Conservation (phyloP, 2,113 vertebrate genomes). For the Clinocottus analis region DNA sequence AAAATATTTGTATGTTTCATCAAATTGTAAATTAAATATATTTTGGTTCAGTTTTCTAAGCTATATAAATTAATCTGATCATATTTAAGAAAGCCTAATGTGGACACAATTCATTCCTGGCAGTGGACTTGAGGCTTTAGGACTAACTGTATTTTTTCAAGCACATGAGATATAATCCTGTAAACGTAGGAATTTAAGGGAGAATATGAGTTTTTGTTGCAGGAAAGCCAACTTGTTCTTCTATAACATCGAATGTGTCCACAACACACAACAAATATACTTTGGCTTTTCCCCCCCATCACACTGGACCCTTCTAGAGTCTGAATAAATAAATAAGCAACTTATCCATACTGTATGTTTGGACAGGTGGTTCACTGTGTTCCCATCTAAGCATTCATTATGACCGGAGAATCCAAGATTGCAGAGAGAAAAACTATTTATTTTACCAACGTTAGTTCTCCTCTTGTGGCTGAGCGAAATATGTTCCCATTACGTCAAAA, state of each 20-base stretch:
- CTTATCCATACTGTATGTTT: slow-evolving; percentile 63
- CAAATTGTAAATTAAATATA: neutral
- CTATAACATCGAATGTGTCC: slow-evolving; percentile 31
- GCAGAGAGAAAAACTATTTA: slow-evolving; percentile 37
- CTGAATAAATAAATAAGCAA: slow-evolving; percentile 53
- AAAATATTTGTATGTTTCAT: neutral
- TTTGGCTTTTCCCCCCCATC: neutral
- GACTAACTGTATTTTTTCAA: neutral
- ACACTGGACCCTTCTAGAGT: slow-evolving; percentile 25
- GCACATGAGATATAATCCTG: neutral
- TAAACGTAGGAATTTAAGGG: neutral
- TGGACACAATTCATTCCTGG: neutral
- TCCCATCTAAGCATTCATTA: too few relatives aligned
- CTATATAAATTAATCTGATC: neutral
- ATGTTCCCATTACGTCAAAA: slow-evolving; percentile 66
- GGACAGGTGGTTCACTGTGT: slow-evolving; percentile 80
- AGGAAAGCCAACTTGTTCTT: slow-evolving; percentile 22
- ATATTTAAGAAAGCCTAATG: neutral
- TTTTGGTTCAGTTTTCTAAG: neutral
- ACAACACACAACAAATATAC: slow-evolving; percentile 27
- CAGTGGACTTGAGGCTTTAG: neutral
- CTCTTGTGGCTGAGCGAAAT: slow-evolving; percentile 47
- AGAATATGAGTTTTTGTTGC: slow-evolving; percentile 1
- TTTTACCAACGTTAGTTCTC: slow-evolving; percentile 45
- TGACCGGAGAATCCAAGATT: slow-evolving; percentile 55